Conservation (phyloP, 1,140 invertebrate species). For the Littorina saxatilis region DNA sequence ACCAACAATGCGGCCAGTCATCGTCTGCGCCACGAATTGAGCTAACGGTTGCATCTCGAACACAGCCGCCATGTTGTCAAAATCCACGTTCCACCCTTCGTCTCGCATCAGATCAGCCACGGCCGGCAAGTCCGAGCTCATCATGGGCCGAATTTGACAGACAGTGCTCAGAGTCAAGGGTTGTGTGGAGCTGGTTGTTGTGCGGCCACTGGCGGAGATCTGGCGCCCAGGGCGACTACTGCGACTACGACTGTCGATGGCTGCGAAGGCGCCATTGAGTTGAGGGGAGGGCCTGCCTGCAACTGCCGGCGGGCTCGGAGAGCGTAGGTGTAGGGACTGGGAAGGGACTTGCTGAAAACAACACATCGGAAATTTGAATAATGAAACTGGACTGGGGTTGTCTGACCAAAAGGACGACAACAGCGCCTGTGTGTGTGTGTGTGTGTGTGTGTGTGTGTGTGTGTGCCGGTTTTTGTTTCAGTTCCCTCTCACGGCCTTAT, state of each 20-base stretch:
- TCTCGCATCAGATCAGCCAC: slow-evolving; percentile 11
- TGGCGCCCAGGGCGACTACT: not conserved
- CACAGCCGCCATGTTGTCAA: slow-evolving; percentile 32
- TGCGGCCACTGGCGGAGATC: not conserved
- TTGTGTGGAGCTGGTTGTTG: not conserved
- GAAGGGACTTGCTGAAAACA: not conserved
- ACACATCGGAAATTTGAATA: not conserved
- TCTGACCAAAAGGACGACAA: no score
- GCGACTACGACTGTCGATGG: slow-evolving; percentile 5
- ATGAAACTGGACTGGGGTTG: not conserved
- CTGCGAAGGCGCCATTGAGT: not conserved
- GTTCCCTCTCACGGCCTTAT: no score
- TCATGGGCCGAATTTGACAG: not conserved
- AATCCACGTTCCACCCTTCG: slow-evolving; percentile 30
- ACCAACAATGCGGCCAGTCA: slow-evolving; percentile 12
- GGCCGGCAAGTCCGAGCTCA: not conserved
- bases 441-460: no score
- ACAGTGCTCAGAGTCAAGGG: not conserved
- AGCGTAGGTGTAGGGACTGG: not conserved
- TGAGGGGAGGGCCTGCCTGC: not conserved
- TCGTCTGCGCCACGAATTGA: slow-evolving; percentile 28
- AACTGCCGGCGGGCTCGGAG: not conserved
- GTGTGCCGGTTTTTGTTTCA: no score
- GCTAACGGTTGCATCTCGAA: slow-evolving; percentile 20
- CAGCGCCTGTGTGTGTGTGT: not conserved